Evolutionary conservation across 23 tunicate species (phyloP), one percentile per base, ranked within the genome.

Genomic region (Styela clava): DNA sequence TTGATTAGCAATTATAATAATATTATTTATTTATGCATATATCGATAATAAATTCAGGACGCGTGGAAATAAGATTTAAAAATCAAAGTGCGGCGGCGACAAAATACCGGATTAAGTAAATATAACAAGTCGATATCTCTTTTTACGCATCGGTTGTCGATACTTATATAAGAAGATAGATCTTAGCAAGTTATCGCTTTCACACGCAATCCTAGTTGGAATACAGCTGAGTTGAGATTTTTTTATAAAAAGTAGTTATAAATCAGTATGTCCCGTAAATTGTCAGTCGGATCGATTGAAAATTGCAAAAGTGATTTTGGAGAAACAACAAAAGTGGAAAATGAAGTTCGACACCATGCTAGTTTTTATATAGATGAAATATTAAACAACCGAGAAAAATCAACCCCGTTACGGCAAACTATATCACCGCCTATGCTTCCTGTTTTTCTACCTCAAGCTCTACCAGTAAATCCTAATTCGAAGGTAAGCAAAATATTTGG

Each of bases 41-140:
- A 44, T 44, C 56, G 56, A 44, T 44, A 44, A 44, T 44, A 44
- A 44, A 44, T 44, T 44, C 56, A 44, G 56, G 56, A 44, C 56
- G 7, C 56, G 56, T 44, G 56, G 56, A 44, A 44, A 44, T 44
- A 44, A 44, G 56, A 44, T 44, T 44, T 44, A 44, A 44, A 44
- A 44, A 44, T 44, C 56, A 44, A 44, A 44, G 56, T 5, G 56
- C 56, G 56, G 56, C 56, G 56, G 56, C 56, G 56, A 44, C 56
- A 44, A 71, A 34, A 71, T 71, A 16, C 7, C 24, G 77, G 77
- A 71, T 71, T 71, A 71, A 34, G 35, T 32, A 71, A 71, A 71
- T 34, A 71, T 71, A 29, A 71, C 34, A 28, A 28, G 37, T 71
- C 77, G 77, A 71, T 71, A 71, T 30, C 3, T 34, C 35, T 71